These are phyloP conservation scores for Holacanthus passer DNA, from an alignment of 2,113 vertebrate genomes.

Conservation along the genomic window DNA sequence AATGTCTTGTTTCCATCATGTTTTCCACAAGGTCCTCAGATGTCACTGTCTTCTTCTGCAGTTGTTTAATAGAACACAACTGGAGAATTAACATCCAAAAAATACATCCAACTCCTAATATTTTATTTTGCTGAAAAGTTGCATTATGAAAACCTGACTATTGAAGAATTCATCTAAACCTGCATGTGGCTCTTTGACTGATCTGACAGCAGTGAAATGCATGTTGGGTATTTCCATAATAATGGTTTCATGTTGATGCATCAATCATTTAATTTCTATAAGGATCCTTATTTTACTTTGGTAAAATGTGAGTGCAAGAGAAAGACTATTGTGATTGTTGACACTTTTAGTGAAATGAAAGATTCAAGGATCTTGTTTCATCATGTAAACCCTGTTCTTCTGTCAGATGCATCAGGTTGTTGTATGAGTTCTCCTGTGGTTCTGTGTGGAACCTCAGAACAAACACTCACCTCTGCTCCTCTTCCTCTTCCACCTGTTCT, in stretches of 20 bases:
- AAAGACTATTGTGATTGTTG: not conserved
- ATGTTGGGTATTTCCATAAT: not conserved
- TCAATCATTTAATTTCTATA: not conserved
- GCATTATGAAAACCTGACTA: not conserved
- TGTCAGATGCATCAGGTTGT: not conserved
- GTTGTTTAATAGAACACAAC: no score
- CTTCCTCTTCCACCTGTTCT: slow-evolving; percentile 9
- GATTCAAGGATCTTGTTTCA: not conserved
- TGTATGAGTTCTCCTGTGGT: not conserved
- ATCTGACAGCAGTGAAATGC: not conserved
- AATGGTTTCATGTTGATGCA: not conserved
- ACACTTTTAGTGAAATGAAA: not conserved
- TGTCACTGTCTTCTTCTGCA: no score
- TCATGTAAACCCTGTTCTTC: not conserved
- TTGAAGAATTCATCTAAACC: not conserved
- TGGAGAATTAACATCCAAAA: no score
- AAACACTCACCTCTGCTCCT: slow-evolving; percentile 61
- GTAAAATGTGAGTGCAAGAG: not conserved
- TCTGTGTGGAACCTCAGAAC: slow-evolving; percentile 5
- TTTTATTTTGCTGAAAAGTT: no score
- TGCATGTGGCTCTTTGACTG: not conserved
- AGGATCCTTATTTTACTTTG: not conserved
- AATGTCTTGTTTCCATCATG: no score
- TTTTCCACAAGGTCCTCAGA: no score
- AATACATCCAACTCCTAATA: not conserved